Conservation (phyloP, 2,113 vertebrate species). For the Craseonycteris thonglongyai region DNA sequence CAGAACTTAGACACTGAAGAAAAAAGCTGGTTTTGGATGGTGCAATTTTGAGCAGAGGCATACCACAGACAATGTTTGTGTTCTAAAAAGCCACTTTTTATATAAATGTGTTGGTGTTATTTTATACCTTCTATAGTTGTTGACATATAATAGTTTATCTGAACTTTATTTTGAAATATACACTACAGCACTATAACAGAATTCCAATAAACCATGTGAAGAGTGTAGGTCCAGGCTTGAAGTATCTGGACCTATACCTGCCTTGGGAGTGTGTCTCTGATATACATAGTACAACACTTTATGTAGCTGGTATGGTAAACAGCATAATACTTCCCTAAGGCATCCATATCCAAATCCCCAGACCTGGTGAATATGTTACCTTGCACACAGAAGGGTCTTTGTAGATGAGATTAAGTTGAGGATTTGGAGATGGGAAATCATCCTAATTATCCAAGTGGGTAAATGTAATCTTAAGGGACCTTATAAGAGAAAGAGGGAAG, state of each 20-base stretch:
- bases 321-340: neutral
- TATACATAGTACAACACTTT: too few species aligned
- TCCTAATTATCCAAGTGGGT: neutral
- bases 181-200: neutral
- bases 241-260: neutral
- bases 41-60: neutral
- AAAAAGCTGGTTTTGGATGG: too few species aligned
- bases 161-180: neutral
- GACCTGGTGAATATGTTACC: neutral
- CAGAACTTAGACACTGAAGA: neutral
- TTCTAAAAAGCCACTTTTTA: neutral
- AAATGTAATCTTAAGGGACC: neutral
- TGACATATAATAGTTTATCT: neutral
- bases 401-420: neutral
- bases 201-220: neutral
- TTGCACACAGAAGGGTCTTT: neutral
- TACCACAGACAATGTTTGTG: neutral
- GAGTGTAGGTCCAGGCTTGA: neutral
- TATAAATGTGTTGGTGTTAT: neutral
- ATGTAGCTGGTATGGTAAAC: accelerated
- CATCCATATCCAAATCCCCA: too few species aligned
- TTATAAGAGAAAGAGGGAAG: neutral
- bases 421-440: accelerated
- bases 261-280: neutral
- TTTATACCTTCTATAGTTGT: accelerated